These are phyloP conservation scores for Microtus montanus DNA, from an alignment of 2,113 vertebrate species.

Conservation along the genomic window DNA sequence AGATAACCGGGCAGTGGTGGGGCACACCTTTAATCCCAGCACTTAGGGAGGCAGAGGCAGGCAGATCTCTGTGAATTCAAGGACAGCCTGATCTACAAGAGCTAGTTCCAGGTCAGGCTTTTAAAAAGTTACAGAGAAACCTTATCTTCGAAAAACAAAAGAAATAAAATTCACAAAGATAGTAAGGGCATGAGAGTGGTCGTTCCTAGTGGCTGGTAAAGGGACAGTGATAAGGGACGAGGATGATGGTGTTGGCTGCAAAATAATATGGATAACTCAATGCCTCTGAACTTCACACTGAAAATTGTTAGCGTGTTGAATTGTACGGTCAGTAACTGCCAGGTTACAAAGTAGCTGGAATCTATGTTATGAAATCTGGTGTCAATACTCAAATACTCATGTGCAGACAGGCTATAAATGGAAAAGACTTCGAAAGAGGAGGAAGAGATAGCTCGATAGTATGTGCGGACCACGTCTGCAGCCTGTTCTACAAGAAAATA, in stretches of 20 bases:
- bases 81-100: no score
- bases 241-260: not conserved
- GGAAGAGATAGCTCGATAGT: not conserved
- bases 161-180: not conserved
- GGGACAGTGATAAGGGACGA: not conserved
- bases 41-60: no score
- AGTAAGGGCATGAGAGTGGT: not conserved
- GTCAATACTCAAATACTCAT: not conserved
- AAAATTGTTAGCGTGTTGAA: not conserved
- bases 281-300: not conserved
- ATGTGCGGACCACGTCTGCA: not conserved
- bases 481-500: not conserved
- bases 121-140: no score
- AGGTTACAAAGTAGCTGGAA: not conserved
- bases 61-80: no score
- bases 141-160: no score
- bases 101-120: no score
- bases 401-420: not conserved
- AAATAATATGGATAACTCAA: not conserved
- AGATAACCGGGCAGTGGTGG: no score
- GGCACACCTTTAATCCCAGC: no score
- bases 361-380: not conserved
- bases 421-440: not conserved
- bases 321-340: not conserved
- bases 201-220: not conserved